These are phyloP conservation scores for Valencia hispanica DNA, from an alignment of 2,797 vertebrate genomes.

Conservation along the genomic window DNA sequence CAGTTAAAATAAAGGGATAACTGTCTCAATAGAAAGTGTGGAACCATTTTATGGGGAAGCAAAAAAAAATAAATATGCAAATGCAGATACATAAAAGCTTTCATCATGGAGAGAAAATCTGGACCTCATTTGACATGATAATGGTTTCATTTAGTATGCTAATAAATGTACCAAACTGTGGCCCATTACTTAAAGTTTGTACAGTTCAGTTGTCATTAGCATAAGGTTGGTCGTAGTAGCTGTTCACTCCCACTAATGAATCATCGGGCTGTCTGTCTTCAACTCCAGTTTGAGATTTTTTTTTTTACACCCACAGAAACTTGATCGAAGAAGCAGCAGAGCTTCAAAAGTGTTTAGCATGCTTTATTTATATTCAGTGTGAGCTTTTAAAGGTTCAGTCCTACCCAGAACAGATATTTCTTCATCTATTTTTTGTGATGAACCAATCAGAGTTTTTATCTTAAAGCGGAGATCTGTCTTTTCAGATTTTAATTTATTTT, in stretches of 20 bases:
- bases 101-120: conserved; percentile 34
- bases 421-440: conserved; percentile 30
- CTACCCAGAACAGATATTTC: conserved; percentile 31
- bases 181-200: conserved; percentile 37
- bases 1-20: conserved; percentile 69
- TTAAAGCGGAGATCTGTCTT: not conserved
- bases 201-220: conserved; percentile 39
- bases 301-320: conserved; percentile 20
- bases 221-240: conserved; percentile 15
- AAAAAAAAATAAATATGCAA: conserved; percentile 60
- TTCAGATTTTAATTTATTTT: not conserved
- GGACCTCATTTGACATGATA: conserved; percentile 41
- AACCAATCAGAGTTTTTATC: not conserved
- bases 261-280: not conserved
- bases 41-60: conserved; percentile 48
- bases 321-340: conserved; percentile 49
- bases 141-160: conserved; percentile 40
- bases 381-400: conserved; percentile 31
- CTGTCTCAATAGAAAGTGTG: conserved; percentile 47
- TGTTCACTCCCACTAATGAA: not conserved
- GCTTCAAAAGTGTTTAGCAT: conserved; percentile 26
- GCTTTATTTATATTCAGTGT: conserved; percentile 50
- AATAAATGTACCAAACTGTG: conserved; percentile 43
- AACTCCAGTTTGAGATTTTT: conserved; percentile 9
- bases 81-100: conserved; percentile 47